Conservation (phyloP, 1,140 invertebrate species). For the Spodoptera litura region DNA sequence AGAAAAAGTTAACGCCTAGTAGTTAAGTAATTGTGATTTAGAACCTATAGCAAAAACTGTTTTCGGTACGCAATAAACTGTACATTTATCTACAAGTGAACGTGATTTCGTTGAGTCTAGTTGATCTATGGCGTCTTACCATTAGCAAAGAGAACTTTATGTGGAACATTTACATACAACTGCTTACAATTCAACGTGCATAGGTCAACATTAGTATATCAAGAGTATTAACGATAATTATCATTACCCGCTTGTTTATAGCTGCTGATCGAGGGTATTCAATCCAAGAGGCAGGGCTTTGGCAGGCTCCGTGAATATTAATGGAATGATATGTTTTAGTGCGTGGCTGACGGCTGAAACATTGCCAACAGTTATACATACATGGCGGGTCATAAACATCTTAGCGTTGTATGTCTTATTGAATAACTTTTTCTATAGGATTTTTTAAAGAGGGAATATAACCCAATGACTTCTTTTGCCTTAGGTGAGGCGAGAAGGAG, state of each 20-base stretch:
- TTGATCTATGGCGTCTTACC: too few relatives aligned
- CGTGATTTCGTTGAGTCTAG: too few relatives aligned
- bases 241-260: constrained; percentile 39
- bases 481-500: too few relatives aligned
- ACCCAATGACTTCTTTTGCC: too few relatives aligned
- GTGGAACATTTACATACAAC: background rate
- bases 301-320: constrained; percentile 52
- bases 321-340: constrained; percentile 53
- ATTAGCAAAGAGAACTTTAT: background rate
- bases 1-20: too few relatives aligned
- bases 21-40: too few relatives aligned
- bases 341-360: constrained; percentile 46
- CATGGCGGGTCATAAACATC: constrained; percentile 41
- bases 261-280: constrained; percentile 40
- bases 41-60: too few relatives aligned
- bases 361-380: constrained; percentile 50
- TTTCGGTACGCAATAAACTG: too few relatives aligned
- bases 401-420: background rate
- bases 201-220: constrained; percentile 19
- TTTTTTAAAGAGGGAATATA: too few relatives aligned
- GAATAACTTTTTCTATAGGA: background rate
- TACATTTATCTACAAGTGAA: too few relatives aligned
- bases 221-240: constrained; percentile 38
- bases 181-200: background rate
- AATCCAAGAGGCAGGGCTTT: constrained; percentile 43